Conservation (phyloP, 2,797 vertebrate genomes). For the Gouania willdenowi region DNA sequence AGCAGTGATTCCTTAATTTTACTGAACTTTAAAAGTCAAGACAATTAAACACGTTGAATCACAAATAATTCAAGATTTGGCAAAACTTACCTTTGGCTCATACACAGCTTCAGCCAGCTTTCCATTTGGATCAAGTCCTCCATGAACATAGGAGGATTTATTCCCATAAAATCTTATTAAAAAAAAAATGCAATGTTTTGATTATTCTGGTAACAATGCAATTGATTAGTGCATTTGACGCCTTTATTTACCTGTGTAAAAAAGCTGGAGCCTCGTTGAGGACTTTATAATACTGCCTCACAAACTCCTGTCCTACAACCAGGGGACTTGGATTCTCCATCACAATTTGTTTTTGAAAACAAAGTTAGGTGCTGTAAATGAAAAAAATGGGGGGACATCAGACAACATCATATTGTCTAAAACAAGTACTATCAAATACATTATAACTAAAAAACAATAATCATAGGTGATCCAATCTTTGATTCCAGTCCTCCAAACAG, state of each 20-base stretch:
- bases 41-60: too few species aligned
- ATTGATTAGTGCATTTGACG: background rate
- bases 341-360: slow-evolving; percentile 99
- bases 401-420: too few species aligned
- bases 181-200: too few species aligned
- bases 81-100: slow-evolving; percentile 94
- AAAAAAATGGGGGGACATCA: too few species aligned
- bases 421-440: too few species aligned
- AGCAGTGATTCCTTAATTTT: background rate
- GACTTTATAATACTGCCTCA: slow-evolving; percentile 99
- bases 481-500: too few species aligned
- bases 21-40: background rate
- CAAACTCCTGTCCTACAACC: slow-evolving; percentile 99
- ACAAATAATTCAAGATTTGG: too few species aligned
- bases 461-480: too few species aligned
- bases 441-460: too few species aligned
- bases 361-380: slow-evolving; percentile 84
- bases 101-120: slow-evolving; percentile 95
- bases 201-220: too few species aligned
- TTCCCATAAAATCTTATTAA: slow-evolving; percentile 91
- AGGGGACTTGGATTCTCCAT: slow-evolving; percentile 97
- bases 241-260: slow-evolving; percentile 89
- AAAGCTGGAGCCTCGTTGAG: slow-evolving; percentile 98
- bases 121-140: slow-evolving; percentile 90
- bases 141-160: slow-evolving; percentile 97